Percentiles rank a stretch among this genome's conserved stretches.
These are phyloP conservation scores for Noctua fimbriata DNA, from an alignment of 2,888 invertebrate species.

Conservation along the genomic window DNA sequence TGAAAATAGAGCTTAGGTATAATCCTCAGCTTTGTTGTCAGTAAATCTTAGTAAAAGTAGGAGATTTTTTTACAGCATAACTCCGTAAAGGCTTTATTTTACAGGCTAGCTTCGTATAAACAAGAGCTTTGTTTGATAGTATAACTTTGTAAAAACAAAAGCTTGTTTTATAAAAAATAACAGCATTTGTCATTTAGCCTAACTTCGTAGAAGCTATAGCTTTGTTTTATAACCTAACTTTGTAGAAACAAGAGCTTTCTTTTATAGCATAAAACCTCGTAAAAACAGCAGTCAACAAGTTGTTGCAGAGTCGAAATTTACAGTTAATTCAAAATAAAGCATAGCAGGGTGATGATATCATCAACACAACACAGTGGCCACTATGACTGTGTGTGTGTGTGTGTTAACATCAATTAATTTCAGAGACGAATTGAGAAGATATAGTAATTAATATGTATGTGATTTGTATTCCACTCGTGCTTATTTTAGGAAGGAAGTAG, in stretches of 20 bases:
- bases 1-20: background rate
- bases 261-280: background rate
- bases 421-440: background rate
- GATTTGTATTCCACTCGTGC: background rate
- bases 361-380: background rate
- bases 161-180: background rate
- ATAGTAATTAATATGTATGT: background rate
- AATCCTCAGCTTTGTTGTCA: background rate
- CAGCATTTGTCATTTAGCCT: background rate
- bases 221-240: background rate
- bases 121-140: background rate
- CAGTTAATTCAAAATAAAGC: slow-evolving; percentile 4
- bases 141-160: background rate
- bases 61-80: background rate
- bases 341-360: background rate
- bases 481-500: slow-evolving; percentile 1
- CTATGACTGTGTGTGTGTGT: background rate
- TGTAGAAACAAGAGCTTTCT: background rate
- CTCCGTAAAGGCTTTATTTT: background rate
- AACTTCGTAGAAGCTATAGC: background rate
- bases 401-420: background rate
- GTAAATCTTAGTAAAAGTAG: background rate
- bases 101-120: background rate
- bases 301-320: background rate
- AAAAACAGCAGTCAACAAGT: slow-evolving; percentile 1